phyloP scores from a whole-genome alignment of 2,113 vertebrate species.

The Myotis brandtii region DNA sequence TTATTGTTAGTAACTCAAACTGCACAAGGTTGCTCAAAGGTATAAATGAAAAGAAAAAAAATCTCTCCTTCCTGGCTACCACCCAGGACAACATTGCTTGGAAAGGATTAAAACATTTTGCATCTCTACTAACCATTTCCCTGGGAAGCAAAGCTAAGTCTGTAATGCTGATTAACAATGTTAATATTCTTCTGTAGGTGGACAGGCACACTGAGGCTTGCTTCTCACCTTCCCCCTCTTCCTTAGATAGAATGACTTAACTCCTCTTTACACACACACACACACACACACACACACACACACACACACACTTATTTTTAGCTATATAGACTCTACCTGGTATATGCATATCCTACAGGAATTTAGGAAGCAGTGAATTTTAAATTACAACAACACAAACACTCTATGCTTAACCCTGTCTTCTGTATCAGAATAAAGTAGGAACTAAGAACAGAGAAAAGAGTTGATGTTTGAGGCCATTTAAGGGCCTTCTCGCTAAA shows the following conservation, averaged over 20 bases:
- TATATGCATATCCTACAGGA: background rate
- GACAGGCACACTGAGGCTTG: slow-evolving; percentile 65
- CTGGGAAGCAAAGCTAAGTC: slow-evolving; percentile 60
- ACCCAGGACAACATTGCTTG: slow-evolving; percentile 35
- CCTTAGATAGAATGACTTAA: slow-evolving; percentile 67
- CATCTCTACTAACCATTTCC: slow-evolving; percentile 56
- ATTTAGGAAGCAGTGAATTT: slow-evolving; percentile 13
- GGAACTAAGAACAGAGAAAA: background rate
- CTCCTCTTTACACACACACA: background rate
- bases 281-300: background rate
- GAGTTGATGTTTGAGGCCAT: background rate
- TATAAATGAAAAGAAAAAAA: background rate
- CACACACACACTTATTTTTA: background rate
- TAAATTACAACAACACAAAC: background rate
- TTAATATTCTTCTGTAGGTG: slow-evolving; percentile 73
- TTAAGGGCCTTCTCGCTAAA: background rate
- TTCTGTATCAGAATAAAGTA: slow-evolving; percentile 28
- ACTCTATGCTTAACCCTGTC: background rate
- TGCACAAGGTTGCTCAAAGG: background rate
- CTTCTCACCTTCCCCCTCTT: slow-evolving; percentile 59
- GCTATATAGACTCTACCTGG: background rate
- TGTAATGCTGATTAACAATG: slow-evolving; percentile 66
- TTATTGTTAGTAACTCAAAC: slow-evolving; percentile 20
- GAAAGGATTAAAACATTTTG: slow-evolving; percentile 57
- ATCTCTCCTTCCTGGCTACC: background rate